Percentiles rank a stretch among this genome's conserved stretches.
Evolutionary conservation across 2,113 vertebrate species (phyloP).

Genomic region (Amphiprion percula): DNA sequence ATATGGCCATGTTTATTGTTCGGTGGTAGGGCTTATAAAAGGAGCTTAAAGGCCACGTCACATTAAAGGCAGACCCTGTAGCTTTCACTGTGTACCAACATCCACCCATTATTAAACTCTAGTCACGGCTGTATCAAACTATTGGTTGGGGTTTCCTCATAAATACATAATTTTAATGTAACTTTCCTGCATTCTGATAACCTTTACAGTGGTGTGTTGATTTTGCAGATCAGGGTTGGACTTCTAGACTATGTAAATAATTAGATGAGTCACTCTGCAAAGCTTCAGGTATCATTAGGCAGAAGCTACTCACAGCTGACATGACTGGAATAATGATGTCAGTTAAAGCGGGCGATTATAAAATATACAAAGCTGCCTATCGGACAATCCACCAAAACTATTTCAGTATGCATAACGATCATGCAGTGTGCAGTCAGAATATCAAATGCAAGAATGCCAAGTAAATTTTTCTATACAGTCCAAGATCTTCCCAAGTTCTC

Average conservation of each 20-base stretch:
- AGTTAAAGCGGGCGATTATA: background rate
- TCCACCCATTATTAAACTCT: background rate
- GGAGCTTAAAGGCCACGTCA: conserved; percentile 25
- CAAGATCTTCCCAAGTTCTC: conserved; percentile 19
- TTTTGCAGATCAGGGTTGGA: background rate
- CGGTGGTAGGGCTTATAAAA: conserved; percentile 30
- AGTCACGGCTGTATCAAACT: background rate
- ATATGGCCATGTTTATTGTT: conserved; percentile 47
- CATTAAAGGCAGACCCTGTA: conserved; percentile 18
- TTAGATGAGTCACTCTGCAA: background rate
- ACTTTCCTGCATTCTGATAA: background rate
- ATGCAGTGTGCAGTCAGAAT: background rate
- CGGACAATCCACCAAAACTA: conserved; percentile 7
- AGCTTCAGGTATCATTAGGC: background rate
- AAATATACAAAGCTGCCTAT: conserved; percentile 6
- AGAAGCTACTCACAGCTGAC: background rate
- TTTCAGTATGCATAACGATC: background rate
- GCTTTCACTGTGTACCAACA: background rate
- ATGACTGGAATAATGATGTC: conserved; percentile 12
- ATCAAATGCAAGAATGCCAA: background rate
- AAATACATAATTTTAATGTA: too few relatives aligned
- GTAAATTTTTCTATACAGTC: conserved; percentile 1
- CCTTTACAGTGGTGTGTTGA: background rate
- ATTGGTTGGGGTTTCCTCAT: too few relatives aligned
- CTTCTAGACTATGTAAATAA: too few relatives aligned